Evolutionary conservation across 2,797 vertebrate genomes (phyloP), one percentile per base, ranked within the genome.

Genomic region (Pampus argenteus): DNA sequence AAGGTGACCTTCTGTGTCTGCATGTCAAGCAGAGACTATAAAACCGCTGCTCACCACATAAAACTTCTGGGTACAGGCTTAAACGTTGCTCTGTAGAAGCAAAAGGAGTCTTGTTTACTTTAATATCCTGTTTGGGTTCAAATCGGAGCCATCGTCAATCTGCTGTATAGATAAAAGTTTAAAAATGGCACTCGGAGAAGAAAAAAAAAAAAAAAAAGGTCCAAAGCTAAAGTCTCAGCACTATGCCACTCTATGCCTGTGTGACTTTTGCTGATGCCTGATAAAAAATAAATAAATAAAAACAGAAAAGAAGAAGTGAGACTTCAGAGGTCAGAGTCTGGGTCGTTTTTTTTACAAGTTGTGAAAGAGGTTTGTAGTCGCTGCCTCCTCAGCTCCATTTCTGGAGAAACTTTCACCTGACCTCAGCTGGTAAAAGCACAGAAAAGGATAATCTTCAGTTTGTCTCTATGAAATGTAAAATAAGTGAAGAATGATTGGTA

Each of bases 191-290:
- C 72, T 76, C 22, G 6, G 29, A 52, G 56, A 17, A 81, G 56
- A 79, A 67, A 67, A 72, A 80, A 79, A 66, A 67, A 73, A 80
- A n/a, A n/a, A n/a, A n/a, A n/a, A n/a, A n/a, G n/a, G 55, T 74
- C 66, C 48, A 9, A 71, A 77, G 85, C 78, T 62, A 47, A 66
- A 60, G 61, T 71, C 42, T 28, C 67, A 61, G 42, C 23, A 25
- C 42, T 66, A 25, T n/a, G 76, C 36, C 79, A 85, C 87, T 81
- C 22, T 48, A 62, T 65, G 48, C 9, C 65, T 71, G 56, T 18
- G 9, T 1, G 23, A 77, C 64, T 80, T 85, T 64, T 87, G 80
- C 76, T 83, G 76, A 88, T 87, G 74, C 79, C 77, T 77, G 69
- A 83, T 80, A 70, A 84, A 42, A 87, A 79, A 23, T 7, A 20